These are phyloP conservation scores for Melozone crissalis DNA, from an alignment of 2,113 vertebrate species.

Conservation along the genomic window DNA sequence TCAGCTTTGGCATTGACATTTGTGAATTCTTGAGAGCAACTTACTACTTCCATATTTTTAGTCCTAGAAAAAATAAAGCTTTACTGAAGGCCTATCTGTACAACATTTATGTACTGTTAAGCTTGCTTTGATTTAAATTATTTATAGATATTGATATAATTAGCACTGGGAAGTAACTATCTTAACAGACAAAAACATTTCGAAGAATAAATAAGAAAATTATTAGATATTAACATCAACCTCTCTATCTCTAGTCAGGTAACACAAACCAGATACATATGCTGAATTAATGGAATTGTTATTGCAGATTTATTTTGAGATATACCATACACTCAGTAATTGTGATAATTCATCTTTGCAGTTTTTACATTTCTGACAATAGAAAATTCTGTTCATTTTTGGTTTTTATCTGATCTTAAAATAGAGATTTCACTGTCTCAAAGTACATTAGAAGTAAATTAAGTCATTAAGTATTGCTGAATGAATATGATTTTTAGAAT, in stretches of 20 bases:
- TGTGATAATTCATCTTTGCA: not conserved
- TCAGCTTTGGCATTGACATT: not conserved
- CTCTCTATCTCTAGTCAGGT: not conserved
- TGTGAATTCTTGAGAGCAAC: not conserved
- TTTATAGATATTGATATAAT: slow-evolving; percentile 13
- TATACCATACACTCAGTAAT: not conserved
- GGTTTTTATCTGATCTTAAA: not conserved
- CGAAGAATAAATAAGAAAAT: not conserved
- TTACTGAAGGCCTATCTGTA: not conserved
- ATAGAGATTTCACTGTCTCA: slow-evolving; percentile 17
- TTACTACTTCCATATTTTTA: not conserved
- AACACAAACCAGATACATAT: not conserved
- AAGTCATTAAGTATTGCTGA: slow-evolving; percentile 16
- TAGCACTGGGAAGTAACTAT: not conserved
- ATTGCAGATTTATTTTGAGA: not conserved
- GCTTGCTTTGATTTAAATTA: slow-evolving; percentile 7
- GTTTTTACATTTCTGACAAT: not conserved
- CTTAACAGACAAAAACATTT: not conserved
- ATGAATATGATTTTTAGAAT: not conserved
- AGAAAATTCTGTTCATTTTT: slow-evolving; percentile 7
- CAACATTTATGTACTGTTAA: not conserved
- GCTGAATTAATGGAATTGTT: not conserved
- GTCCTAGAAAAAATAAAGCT: not conserved
- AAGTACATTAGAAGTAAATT: slow-evolving; percentile 13
- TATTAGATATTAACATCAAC: not conserved